Evolutionary conservation across 2,113 vertebrate genomes (phyloP).

Genomic region (rat (Rattus norvegicus)): GRCr8 NC_086031.1:76279501-76280000

Average conservation of each 20-base stretch:
- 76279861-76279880: background rate
- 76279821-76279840: conserved; percentile 7
- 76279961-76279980: background rate
- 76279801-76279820: background rate
- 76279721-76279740: background rate
- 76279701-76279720: background rate
- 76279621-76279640: background rate
- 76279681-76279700: background rate
- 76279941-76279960: background rate
- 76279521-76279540: background rate
- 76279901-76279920: conserved; percentile 23
- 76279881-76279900: background rate
- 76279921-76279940: background rate
- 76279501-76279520: background rate
- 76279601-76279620: background rate
- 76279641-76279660: background rate
- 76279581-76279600: conserved; percentile 26
- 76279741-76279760: background rate
- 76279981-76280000: background rate
- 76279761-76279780: conserved; percentile 8
- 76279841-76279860: background rate
- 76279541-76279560: background rate
- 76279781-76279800: background rate
- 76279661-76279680: conserved; percentile 2
- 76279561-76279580: background rate